Evolutionary conservation across 2,113 vertebrate species (phyloP).

Genomic region (Sisor rabdophorus): DNA sequence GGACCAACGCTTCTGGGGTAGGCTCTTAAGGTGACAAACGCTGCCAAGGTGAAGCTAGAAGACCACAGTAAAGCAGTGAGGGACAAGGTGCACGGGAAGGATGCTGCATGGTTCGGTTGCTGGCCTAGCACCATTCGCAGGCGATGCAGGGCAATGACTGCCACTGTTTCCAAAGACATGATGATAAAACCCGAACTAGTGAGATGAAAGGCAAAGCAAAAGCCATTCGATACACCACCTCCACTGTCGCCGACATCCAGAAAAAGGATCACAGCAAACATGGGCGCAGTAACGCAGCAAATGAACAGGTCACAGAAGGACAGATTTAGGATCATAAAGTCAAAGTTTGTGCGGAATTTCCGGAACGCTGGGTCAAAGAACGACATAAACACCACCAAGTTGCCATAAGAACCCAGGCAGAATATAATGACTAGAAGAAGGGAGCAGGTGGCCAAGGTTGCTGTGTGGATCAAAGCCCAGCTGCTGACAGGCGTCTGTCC

Average conservation of each 20-base stretch:
- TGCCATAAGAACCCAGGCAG: constrained; percentile 90
- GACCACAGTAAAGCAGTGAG: constrained; percentile 87
- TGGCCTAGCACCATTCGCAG: constrained; percentile 90
- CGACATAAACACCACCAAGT: constrained; percentile 90
- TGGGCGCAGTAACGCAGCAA: constrained; percentile 86
- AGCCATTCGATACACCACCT: constrained; percentile 74
- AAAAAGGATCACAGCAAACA: constrained; percentile 87
- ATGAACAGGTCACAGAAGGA: constrained; percentile 96
- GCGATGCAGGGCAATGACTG: constrained; percentile 88
- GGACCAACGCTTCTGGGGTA: constrained; percentile 75
- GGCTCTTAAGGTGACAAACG: constrained; percentile 79
- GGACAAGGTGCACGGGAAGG: constrained; percentile 82
- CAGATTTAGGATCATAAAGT: constrained; percentile 95
- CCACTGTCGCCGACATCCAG: constrained; percentile 66
- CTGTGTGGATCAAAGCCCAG: constrained; percentile 76
- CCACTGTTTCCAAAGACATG: constrained; percentile 94
- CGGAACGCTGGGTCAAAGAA: constrained; percentile 93
- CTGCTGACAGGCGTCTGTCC: constrained; percentile 49
- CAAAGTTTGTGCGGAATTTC: constrained; percentile 94
- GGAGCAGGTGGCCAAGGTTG: constrained; percentile 82
- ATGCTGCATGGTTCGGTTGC: constrained; percentile 80
- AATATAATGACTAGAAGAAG: constrained; percentile 83
- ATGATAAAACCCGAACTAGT: constrained; percentile 90
- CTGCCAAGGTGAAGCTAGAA: constrained; percentile 87
- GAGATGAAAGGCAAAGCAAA: constrained; percentile 93